phyloP scores from a whole-genome alignment of 92 coral and sea anemone genomes.

The Parazoanthus swiftii region DNA sequence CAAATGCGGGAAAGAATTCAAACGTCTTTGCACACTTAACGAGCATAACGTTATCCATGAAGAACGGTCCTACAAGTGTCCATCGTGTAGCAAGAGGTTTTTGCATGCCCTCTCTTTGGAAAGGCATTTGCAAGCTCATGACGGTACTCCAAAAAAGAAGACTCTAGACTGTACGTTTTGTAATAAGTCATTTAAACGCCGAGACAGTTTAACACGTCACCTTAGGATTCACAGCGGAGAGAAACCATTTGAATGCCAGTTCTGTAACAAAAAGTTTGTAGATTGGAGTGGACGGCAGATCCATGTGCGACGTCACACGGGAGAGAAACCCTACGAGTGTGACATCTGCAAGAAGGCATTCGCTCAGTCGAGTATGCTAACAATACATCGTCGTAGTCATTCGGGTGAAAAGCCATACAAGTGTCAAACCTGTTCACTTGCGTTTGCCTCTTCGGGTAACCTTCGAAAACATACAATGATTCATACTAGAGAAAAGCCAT shows the following conservation, averaged over 20 bases:
- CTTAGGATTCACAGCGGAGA: constrained; percentile 22
- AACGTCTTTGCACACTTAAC: constrained; percentile 14
- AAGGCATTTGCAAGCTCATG: not conserved
- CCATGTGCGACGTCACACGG: constrained; percentile 2
- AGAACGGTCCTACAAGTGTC: constrained; percentile 1
- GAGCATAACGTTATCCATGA: constrained; percentile 1
- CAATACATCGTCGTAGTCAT: constrained; percentile 12
- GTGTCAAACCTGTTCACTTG: constrained; percentile 11
- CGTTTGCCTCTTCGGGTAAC: constrained; percentile 9
- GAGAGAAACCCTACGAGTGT: constrained; percentile 18
- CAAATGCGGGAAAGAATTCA: constrained; percentile 13
- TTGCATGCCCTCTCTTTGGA: not conserved
- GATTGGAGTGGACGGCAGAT: constrained; percentile 11
- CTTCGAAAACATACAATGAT: constrained; percentile 18
- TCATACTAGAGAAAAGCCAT: constrained; percentile 14
- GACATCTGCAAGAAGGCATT: constrained; percentile 22
- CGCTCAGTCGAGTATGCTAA: constrained; percentile 1
- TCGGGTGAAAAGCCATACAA: constrained; percentile 10
- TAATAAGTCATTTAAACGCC: constrained; percentile 3
- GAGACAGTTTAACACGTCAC: constrained; percentile 6
- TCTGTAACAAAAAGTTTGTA: constrained; percentile 1
- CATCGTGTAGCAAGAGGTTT: constrained; percentile 3
- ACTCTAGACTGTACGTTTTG: not conserved
- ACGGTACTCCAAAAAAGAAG: not conserved
- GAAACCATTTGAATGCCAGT: constrained; percentile 17